Conservation (phyloP, 2,113 vertebrate species). For the Oriolus oriolus region DNA sequence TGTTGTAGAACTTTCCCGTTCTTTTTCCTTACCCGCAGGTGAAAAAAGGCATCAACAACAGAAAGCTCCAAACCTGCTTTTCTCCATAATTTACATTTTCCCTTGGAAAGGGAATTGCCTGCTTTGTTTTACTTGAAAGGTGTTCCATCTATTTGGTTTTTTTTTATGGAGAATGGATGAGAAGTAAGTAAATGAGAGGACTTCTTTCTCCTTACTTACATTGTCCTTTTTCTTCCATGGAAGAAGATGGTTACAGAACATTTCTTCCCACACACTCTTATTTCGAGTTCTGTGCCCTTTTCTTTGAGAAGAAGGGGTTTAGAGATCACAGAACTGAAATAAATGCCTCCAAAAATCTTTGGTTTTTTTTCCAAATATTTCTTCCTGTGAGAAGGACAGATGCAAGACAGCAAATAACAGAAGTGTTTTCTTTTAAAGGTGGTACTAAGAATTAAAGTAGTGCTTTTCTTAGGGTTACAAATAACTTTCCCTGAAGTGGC, state of each 20-base stretch:
- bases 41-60: background rate
- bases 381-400: background rate
- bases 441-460: background rate
- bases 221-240: background rate
- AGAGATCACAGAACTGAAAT: conserved; percentile 16
- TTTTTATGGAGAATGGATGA: background rate
- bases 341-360: background rate
- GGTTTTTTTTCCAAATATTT: background rate
- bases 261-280: conserved; percentile 37
- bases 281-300: conserved; percentile 27
- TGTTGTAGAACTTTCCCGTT: background rate
- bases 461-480: background rate
- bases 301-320: conserved; percentile 27
- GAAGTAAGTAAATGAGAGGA: background rate
- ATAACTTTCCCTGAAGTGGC: background rate
- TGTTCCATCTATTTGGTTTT: background rate
- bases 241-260: conserved; percentile 27
- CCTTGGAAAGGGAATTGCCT: background rate
- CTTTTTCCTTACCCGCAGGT: background rate
- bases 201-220: background rate
- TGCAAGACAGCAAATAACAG: background rate
- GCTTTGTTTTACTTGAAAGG: background rate
- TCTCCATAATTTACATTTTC: background rate
- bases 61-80: background rate
- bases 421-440: background rate